A percentile compares a stretch with the other conserved stretches of the same genome.
Conservation (phyloP, 2,888 invertebrate species). For the Sinelater perroti region DNA sequence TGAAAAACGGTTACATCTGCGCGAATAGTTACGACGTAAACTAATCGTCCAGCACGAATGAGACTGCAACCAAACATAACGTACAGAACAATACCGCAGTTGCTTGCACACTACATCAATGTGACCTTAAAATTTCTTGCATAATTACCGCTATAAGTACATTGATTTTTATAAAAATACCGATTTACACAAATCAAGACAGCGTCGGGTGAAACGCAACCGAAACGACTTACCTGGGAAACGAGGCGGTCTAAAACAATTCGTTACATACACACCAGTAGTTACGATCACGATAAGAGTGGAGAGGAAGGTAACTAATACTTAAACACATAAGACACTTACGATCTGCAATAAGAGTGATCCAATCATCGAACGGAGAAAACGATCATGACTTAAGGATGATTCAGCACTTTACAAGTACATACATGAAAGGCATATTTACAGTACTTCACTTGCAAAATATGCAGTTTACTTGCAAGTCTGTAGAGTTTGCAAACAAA, state of each 20-base stretch:
- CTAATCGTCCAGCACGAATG: conserved; percentile 39
- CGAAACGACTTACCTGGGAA: conserved; percentile 10
- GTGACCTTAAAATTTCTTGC: conserved; percentile 41
- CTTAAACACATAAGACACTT: conserved; percentile 32
- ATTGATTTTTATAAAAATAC: conserved; percentile 48
- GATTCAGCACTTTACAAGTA: conserved; percentile 47
- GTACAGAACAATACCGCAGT: conserved; percentile 36
- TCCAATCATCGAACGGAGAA: conserved; percentile 29
- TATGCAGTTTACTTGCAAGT: conserved; percentile 33
- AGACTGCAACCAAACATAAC: conserved; percentile 28
- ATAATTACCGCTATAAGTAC: conserved; percentile 43
- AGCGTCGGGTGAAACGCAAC: conserved; percentile 28
- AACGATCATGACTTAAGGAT: too few relatives aligned
- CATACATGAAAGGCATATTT: conserved; percentile 51
- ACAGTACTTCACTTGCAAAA: conserved; percentile 42
- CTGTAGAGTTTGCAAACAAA: conserved; percentile 25
- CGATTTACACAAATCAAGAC: conserved; percentile 42
- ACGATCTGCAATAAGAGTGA: conserved; percentile 19
- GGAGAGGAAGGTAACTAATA: conserved; percentile 35
- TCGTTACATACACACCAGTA: conserved; percentile 3
- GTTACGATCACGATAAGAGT: conserved; percentile 18
- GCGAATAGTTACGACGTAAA: conserved; percentile 36
- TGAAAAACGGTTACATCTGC: conserved; percentile 41
- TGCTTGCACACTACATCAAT: conserved; percentile 45
- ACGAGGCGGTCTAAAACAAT: conserved; percentile 15